phyloP scores from a whole-genome alignment of 2,113 vertebrate species.

The Phrynocephalus versicolor region DNA sequence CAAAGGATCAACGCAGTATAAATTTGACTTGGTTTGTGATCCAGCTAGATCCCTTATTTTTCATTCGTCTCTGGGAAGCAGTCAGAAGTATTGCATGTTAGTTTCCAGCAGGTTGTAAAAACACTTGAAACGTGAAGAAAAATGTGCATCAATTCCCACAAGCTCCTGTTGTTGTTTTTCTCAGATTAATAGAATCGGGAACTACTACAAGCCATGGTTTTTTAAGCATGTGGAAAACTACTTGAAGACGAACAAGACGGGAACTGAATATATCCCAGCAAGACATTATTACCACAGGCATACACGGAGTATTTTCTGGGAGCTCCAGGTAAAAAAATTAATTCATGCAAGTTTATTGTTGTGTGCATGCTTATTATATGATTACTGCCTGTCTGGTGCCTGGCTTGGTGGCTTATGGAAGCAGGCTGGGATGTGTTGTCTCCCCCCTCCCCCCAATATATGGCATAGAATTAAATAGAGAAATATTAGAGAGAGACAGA shows the following conservation, averaged over 20 bases:
- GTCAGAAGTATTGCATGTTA: neutral
- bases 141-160: constrained; percentile 12
- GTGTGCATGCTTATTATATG: neutral
- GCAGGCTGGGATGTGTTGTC: too few species aligned
- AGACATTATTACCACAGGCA: constrained; percentile 97
- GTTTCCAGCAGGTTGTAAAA: neutral
- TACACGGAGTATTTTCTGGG: constrained; percentile 98
- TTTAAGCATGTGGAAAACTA: constrained; percentile 93
- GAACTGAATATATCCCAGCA: constrained; percentile 91
- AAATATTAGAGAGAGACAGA: too few species aligned
- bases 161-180: constrained; percentile 9
- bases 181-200: constrained; percentile 92
- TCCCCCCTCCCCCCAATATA: too few species aligned
- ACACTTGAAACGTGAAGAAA: neutral
- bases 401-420: too few species aligned
- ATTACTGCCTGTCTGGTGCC: neutral
- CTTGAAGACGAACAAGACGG: constrained; percentile 75
- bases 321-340: constrained; percentile 86
- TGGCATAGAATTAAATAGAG: too few species aligned
- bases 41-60: too few species aligned
- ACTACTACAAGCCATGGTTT: constrained; percentile 97
- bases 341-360: neutral
- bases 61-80: neutral
- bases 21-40: too few species aligned
- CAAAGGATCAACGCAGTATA: too few species aligned